Base-by-base conservation (phyloP, 2,797 vertebrate genomes). In the Malacoctenus gilli region DNA sequence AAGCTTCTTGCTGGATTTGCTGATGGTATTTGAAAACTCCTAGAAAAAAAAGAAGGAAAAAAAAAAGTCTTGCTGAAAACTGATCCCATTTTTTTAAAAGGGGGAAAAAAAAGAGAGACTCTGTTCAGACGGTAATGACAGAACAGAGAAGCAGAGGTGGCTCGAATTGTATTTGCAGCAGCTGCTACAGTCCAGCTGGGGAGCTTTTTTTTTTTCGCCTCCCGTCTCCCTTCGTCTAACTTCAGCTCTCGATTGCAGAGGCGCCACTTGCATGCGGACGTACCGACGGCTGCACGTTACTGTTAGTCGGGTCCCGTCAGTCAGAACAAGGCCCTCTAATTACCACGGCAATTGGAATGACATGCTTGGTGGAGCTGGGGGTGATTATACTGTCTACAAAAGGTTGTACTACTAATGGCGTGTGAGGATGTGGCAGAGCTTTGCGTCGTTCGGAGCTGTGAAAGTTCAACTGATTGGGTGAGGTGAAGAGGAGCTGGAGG, bases 251-350 rank as follows among this genome's bases (percentile, higher is more conserved):
- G 36, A 2, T 5, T 19, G 34, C 39, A 40, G n/a, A 13, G 31
- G 20, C 19, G 36, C 19, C 19, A 37, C 19, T 14, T 30, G 13
- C 18, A 65, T 20, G 14, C 34, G 38, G 14, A 37, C 13, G 19
- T n/a, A 20, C 30, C 20, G 31, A 15, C 19, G 20, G 34, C 38
- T 41, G 13, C 36, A 40, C 22, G 13, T 10, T 39, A 16, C 25
- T 44, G 22, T 46, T 43, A 47, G 49, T 42, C 28, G 21, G 23
- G 20, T 54, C 42, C 47, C 31, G 47, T 53, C 63, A 58, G 28
- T 61, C 51, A 59, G 43, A 49, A 57, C 37, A 22, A 51, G n/a
- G 21, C 34, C 21, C 51, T 60, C 56, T 69, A 75, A 79, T 77
- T 58, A 65, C 54, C 14, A 40, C 31, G 34, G 38, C 61, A 52